phyloP scores from a whole-genome alignment of 2,797 vertebrate species.

The Arctocebus calabarensis region DNA sequence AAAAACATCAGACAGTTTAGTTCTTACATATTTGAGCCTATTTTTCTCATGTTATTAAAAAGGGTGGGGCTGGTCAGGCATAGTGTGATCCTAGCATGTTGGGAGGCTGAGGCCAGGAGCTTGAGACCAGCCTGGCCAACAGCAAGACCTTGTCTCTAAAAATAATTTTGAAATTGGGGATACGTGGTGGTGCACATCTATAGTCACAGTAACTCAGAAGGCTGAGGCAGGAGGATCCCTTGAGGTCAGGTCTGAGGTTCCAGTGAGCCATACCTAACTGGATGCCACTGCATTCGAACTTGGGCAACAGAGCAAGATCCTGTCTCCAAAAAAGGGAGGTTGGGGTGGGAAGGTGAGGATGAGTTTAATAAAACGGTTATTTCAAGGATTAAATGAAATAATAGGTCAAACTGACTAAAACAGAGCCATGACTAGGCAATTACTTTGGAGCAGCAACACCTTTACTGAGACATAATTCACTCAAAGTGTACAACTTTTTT shows the following conservation, averaged over 20 bases:
- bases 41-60: slow-evolving; percentile 15
- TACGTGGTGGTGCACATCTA: too few relatives aligned
- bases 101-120: neutral
- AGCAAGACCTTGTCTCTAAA: neutral
- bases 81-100: neutral
- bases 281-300: neutral
- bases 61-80: too few relatives aligned
- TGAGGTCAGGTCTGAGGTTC: neutral
- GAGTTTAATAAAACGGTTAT: neutral
- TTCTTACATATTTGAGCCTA: neutral
- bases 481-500: neutral
- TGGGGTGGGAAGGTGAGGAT: neutral
- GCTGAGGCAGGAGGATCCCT: neutral
- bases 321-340: neutral
- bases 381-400: slow-evolving; percentile 54
- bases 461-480: slow-evolving; percentile 7
- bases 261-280: neutral
- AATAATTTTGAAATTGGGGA: neutral
- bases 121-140: neutral
- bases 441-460: neutral
- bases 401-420: slow-evolving; percentile 22
- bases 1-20: slow-evolving; percentile 23
- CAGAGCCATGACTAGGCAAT: neutral
- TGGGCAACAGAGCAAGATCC: neutral
- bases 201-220: neutral